phyloP scores from a whole-genome alignment of 2,113 vertebrate species.

The western clawed frog (Xenopus tropicalis) region UCB_Xtro_10.0 CM004451.2:39805001-39805500 shows the following conservation, averaged over 20 bases:
- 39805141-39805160: conserved; percentile 73
- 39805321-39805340: conserved; percentile 44
- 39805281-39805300: conserved; percentile 45
- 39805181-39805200: conserved; percentile 75
- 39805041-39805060: conserved; percentile 51
- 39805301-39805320: conserved; percentile 44
- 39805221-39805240: conserved; percentile 61
- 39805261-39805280: conserved; percentile 54
- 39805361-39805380: conserved; percentile 26
- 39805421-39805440: no score
- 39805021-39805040: conserved; percentile 20
- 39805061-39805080: conserved; percentile 65
- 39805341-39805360: conserved; percentile 46
- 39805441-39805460: no score
- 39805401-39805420: no score
- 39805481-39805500: no score
- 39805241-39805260: conserved; percentile 50
- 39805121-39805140: conserved; percentile 75
- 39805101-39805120: conserved; percentile 62
- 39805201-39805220: conserved; percentile 62
- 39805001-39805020: no score
- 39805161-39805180: conserved; percentile 87
- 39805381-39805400: no score
- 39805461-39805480: no score
- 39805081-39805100: conserved; percentile 54